phyloP scores from a whole-genome alignment of 2,113 vertebrate genomes.

The Cebus imitator region DNA sequence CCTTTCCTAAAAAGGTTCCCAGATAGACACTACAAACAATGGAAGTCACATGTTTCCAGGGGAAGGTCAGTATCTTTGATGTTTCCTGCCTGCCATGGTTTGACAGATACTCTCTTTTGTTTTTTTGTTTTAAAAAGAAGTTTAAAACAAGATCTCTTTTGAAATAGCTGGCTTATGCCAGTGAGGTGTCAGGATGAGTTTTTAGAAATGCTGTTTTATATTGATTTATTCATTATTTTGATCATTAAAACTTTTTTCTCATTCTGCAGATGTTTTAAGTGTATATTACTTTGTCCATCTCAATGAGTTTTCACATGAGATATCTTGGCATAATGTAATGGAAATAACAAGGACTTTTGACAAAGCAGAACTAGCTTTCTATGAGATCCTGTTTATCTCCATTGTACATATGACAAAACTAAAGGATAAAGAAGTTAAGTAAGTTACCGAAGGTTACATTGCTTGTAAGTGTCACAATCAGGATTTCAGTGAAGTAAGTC shows the following conservation, averaged over 20 bases:
- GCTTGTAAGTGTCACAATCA: background rate
- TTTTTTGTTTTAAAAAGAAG: constrained; percentile 6
- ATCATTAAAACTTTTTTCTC: background rate
- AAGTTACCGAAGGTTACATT: background rate
- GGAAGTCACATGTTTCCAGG: constrained; percentile 60
- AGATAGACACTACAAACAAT: constrained; percentile 55
- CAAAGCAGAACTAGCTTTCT: background rate
- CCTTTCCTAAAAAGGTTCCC: constrained; percentile 48
- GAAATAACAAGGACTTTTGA: background rate
- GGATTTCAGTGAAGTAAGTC: background rate
- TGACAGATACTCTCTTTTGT: constrained; percentile 51
- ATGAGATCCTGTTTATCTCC: background rate
- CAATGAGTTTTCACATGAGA: background rate
- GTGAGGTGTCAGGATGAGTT: background rate
- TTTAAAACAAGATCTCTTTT: constrained; percentile 20
- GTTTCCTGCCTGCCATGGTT: constrained; percentile 63
- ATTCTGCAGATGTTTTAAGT: background rate
- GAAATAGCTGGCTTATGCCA: background rate
- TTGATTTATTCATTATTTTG: constrained; percentile 7
- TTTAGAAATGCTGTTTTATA: background rate
- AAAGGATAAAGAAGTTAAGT: background rate
- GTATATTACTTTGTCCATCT: background rate
- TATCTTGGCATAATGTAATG: background rate
- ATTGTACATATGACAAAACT: background rate
- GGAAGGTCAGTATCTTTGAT: constrained; percentile 56